These are phyloP conservation scores for Lepidochitona cinerea DNA, from an alignment of 2,888 invertebrate species.

Conservation along the genomic window DNA sequence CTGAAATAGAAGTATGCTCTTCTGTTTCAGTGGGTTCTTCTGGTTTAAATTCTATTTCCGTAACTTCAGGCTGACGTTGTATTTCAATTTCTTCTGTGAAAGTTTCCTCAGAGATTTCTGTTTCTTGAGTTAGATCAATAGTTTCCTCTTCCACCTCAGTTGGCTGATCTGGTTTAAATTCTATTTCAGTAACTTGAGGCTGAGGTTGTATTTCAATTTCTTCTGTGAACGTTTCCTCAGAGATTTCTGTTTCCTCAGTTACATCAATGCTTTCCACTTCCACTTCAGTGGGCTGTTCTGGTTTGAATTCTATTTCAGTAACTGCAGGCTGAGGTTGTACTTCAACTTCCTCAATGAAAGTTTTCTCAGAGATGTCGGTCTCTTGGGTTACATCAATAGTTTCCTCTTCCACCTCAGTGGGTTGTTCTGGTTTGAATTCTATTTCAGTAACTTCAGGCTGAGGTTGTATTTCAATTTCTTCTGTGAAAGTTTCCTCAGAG, in stretches of 20 bases:
- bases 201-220: conserved; percentile 16
- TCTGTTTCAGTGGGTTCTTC: not conserved
- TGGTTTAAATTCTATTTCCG: conserved; percentile 1
- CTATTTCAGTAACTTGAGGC: not conserved
- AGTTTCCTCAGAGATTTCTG: not conserved
- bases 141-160: not conserved
- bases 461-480: conserved; percentile 15
- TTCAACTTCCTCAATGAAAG: conserved; percentile 12
- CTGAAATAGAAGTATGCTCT: conserved; percentile 10
- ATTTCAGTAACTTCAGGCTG: conserved; percentile 14
- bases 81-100: conserved; percentile 12
- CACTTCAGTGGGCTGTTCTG: conserved; percentile 8
- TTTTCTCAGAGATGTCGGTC: conserved; percentile 8
- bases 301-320: not conserved
- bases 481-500: conserved; percentile 10
- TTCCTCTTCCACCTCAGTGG: conserved; percentile 9
- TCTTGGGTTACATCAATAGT: conserved; percentile 2
- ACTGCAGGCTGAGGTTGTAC: not conserved
- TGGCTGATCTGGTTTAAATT: not conserved
- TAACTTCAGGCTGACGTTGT: conserved; percentile 10
- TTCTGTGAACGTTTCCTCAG: conserved; percentile 13
- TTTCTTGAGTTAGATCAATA: not conserved
- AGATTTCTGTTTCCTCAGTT: not conserved
- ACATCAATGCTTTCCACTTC: not conserved
- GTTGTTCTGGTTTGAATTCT: conserved; percentile 14